Conservation (phyloP, 1,140 invertebrate genomes). For the Rhyacophila brunnea region DNA sequence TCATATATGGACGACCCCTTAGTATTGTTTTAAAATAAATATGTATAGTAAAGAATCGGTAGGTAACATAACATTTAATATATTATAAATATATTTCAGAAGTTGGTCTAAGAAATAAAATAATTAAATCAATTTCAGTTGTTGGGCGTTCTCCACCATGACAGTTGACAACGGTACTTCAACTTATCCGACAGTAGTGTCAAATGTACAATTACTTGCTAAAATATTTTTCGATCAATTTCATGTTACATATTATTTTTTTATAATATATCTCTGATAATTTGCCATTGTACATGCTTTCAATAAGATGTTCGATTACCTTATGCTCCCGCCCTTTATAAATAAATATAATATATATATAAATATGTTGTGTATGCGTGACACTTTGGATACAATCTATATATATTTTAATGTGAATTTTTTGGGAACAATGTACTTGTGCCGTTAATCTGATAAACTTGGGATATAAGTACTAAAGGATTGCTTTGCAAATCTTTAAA, state of each 20-base stretch:
- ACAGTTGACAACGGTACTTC: slow-evolving; percentile 17
- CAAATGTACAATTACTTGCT: slow-evolving; percentile 16
- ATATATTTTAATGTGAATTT: slow-evolving; percentile 18
- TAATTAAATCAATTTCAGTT: background rate
- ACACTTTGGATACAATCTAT: slow-evolving; percentile 20
- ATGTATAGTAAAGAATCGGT: too few relatives aligned
- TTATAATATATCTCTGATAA: slow-evolving; percentile 10
- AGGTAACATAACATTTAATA: too few relatives aligned
- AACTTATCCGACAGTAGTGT: slow-evolving; percentile 20
- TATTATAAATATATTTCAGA: too few relatives aligned
- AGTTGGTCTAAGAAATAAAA: too few relatives aligned
- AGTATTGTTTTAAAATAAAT: too few relatives aligned
- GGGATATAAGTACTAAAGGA: slow-evolving; percentile 5
- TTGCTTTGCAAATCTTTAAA: slow-evolving; percentile 6
- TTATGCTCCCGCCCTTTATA: slow-evolving; percentile 19
- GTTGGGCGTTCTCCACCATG: background rate
- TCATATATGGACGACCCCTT: too few relatives aligned
- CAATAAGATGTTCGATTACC: slow-evolving; percentile 10
- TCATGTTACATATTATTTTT: slow-evolving; percentile 3
- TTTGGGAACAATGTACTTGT: slow-evolving; percentile 10
- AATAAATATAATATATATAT: slow-evolving; percentile 13
- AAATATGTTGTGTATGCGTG: slow-evolving; percentile 14
- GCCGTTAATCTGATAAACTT: slow-evolving; percentile 12
- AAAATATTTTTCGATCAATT: slow-evolving; percentile 26
- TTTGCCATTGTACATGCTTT: slow-evolving; percentile 1